phyloP scores from a whole-genome alignment of 2,113 vertebrate genomes.

The Grallaria varia region DNA sequence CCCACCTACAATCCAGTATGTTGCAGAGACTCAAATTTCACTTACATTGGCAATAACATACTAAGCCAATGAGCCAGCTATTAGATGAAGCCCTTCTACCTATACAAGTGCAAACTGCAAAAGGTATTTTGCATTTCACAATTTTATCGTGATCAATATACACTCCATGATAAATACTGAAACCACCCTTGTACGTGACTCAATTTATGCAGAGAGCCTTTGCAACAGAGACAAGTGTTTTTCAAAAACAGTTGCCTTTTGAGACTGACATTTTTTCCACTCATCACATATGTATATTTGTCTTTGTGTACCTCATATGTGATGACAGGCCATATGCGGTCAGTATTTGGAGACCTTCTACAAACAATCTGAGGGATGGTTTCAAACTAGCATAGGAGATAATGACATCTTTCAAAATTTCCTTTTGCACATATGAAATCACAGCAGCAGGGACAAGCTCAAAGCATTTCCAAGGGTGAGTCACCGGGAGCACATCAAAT shows the following conservation, averaged over 20 bases:
- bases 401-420: background rate
- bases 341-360: background rate
- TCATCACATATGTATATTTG: background rate
- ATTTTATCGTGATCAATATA: background rate
- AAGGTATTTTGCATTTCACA: background rate
- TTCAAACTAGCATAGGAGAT: background rate
- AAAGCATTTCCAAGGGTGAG: background rate
- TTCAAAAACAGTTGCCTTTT: background rate
- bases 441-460: background rate
- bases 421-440: background rate
- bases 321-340: background rate
- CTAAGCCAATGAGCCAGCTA: background rate
- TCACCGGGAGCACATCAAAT: background rate
- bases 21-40: background rate
- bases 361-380: background rate
- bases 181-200: background rate
- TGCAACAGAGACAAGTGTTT: background rate
- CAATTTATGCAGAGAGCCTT: background rate
- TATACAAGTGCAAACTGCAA: background rate
- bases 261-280: constrained; percentile 2
- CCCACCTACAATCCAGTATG: background rate
- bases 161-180: background rate
- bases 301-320: background rate
- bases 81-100: background rate
- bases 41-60: background rate